Base-by-base conservation (phyloP, 2,888 invertebrate species). In the Troides helena region DNA sequence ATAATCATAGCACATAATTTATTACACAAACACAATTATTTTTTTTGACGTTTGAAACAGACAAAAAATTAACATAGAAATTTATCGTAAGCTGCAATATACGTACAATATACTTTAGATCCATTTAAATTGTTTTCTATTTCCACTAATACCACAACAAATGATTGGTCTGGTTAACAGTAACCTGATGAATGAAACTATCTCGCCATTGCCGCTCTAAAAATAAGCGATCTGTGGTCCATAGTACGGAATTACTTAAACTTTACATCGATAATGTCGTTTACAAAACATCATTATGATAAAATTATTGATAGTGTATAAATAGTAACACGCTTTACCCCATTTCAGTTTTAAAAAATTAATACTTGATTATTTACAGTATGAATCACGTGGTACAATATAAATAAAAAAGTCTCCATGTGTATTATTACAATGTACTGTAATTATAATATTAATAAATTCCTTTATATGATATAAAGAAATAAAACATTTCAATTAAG, bases 231-330 rank as follows among this genome's bases (percentile, higher is more conserved):
- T 70, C 74, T 68, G 74, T 84, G 82, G 86, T 87, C 81, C 86
- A 88, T 78, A 87, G 86, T 86, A 87, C 85, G 84, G 85, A 84
- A 83, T 89, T 86, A 89, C 86, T 86, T 82, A 86, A 85, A 88
- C 85, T 78, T 85, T 86, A 87, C 81, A 81, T 82, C 78, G 85
- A 87, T 86, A 87, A 82, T 76, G 74, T 65, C 81, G 80, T 87
- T 88, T 85, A 89, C 89, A 85, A 88, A 89, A 88, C 80, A 86
- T 82, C 82, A 82, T 82, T 83, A 80, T 77, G 78, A 81, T 81
- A 77, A 78, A 85, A 88, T 88, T 86, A 86, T 72, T 72, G 74
- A 76, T 77, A 76, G 74, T 71, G 30, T 80, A 75, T 79, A 76
- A 78, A 75, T 74, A 74, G 74, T 74, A 71, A 58, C 53, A 39